A percentile compares a stretch with the other conserved stretches of the same genome.
Conservation (phyloP, 1,140 invertebrate species). For the Hirudo medicinalis region DNA sequence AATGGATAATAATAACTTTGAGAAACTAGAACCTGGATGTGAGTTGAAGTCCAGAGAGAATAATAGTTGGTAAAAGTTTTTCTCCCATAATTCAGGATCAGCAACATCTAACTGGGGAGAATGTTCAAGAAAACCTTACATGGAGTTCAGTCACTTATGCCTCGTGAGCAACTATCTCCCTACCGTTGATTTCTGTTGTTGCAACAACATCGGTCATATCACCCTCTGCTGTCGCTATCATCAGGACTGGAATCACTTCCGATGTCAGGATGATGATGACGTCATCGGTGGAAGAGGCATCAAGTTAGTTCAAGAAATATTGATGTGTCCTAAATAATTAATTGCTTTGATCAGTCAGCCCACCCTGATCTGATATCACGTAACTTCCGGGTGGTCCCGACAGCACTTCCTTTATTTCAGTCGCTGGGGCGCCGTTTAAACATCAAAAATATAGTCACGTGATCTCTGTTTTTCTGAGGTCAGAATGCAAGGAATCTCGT, state of each 20-base stretch:
- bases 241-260: constrained; percentile 18
- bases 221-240: constrained; percentile 17
- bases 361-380: too few species aligned
- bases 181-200: constrained; percentile 17
- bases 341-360: too few species aligned
- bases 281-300: background rate
- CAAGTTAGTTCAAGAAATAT: background rate
- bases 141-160: constrained; percentile 17
- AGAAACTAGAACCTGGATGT: too few species aligned
- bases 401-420: too few species aligned
- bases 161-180: constrained; percentile 16
- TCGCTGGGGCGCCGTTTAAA: too few species aligned
- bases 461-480: too few species aligned
- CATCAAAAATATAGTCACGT: too few species aligned
- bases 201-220: constrained; percentile 4
- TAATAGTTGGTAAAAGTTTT: background rate
- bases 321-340: too few species aligned
- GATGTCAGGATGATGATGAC: constrained; percentile 9
- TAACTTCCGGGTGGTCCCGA: too few species aligned
- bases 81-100: background rate
- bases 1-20: background rate
- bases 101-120: background rate
- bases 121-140: constrained; percentile 8
- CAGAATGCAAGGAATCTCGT: too few species aligned
- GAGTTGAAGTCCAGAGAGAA: too few species aligned